Conservation (phyloP, 2,113 vertebrate genomes). For the Columba janthina region DNA sequence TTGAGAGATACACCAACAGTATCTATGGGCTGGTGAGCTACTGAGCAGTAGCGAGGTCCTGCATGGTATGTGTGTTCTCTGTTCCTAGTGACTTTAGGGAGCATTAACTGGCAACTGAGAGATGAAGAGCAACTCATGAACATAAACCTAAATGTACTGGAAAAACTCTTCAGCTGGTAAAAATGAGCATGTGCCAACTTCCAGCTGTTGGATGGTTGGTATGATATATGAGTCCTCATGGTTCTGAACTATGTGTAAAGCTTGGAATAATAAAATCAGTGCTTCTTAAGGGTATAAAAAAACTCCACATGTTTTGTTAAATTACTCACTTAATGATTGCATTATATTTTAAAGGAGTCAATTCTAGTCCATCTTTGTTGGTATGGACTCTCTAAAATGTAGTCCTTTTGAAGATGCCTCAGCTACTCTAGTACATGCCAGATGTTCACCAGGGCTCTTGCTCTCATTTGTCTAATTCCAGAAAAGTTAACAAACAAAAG, state of each 20-base stretch:
- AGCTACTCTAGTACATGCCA: background rate
- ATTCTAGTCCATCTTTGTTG: background rate
- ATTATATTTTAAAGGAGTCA: background rate
- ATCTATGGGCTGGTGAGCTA: background rate
- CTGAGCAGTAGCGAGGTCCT: background rate
- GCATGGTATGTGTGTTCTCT: background rate
- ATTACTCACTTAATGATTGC: background rate
- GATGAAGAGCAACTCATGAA: background rate
- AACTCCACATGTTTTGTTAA: slow-evolving; percentile 6
- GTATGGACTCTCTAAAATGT: background rate
- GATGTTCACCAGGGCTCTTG: background rate
- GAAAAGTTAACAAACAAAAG: slow-evolving; percentile 42
- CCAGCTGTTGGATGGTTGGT: background rate
- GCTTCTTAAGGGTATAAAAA: slow-evolving; percentile 1
- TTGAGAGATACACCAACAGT: accelerated
- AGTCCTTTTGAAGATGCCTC: slow-evolving; percentile 23
- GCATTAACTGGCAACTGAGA: background rate
- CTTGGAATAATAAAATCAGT: slow-evolving; percentile 34
- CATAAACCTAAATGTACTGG: background rate
- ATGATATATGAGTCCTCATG: background rate
- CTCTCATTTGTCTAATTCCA: slow-evolving; percentile 5
- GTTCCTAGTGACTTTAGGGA: background rate
- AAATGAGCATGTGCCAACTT: background rate
- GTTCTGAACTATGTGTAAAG: background rate
- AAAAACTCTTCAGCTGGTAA: slow-evolving; percentile 10